phyloP scores from a whole-genome alignment of 1,140 invertebrate species.

The Drosophila paulistorum region DNA sequence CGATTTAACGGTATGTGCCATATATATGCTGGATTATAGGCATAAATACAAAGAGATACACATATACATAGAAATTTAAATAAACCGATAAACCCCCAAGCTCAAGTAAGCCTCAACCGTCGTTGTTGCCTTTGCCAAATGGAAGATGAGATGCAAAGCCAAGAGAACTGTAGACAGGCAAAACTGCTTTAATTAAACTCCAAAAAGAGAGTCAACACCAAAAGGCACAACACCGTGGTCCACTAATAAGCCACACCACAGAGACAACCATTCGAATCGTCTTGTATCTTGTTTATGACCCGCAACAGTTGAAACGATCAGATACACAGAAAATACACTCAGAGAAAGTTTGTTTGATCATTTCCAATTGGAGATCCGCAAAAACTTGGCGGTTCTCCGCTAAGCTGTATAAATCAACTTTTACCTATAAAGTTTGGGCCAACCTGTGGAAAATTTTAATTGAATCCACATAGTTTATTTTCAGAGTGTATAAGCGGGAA shows the following conservation, averaged over 20 bases:
- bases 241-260: conserved; percentile 33
- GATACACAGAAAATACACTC: conserved; percentile 47
- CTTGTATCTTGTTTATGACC: conserved; percentile 67
- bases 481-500: not conserved
- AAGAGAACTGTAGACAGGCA: conserved; percentile 63
- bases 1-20: conserved; percentile 66
- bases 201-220: conserved; percentile 14
- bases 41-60: conserved; percentile 30
- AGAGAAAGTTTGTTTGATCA: not conserved
- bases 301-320: conserved; percentile 68
- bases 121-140: conserved; percentile 30
- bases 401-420: too few relatives aligned
- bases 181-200: conserved; percentile 74
- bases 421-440: too few relatives aligned
- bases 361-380: too few relatives aligned
- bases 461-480: not conserved
- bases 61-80: conserved; percentile 37
- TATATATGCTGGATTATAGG: conserved; percentile 50
- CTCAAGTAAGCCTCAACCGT: conserved; percentile 59
- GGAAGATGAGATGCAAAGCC: conserved; percentile 31
- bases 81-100: conserved; percentile 73
- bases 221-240: not conserved
- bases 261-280: conserved; percentile 25
- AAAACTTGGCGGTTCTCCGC: too few relatives aligned
- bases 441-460: not conserved